phyloP scores from a whole-genome alignment of 35 echinoderm and acorn worm genomes.

The Chiridota heheva region DNA sequence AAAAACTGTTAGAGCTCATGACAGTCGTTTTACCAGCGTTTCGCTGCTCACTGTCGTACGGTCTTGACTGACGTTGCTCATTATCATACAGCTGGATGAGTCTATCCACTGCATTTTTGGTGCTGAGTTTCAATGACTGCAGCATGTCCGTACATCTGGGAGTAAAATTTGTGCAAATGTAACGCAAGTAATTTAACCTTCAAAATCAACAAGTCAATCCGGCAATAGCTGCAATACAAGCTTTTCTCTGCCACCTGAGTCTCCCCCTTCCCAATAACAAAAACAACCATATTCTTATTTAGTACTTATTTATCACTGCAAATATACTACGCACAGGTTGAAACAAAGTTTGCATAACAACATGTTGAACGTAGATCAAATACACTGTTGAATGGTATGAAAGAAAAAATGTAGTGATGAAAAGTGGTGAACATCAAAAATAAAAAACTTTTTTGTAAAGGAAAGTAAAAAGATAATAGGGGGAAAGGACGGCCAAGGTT shows the following conservation, averaged over 20 bases:
- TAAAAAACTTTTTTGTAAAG: too few species aligned
- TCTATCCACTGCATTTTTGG: slow-evolving; percentile 77
- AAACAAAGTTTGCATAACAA: too few species aligned
- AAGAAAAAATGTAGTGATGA: too few species aligned
- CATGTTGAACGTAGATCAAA: too few species aligned
- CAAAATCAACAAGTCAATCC: background rate
- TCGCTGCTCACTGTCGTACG: background rate
- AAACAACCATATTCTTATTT: too few species aligned
- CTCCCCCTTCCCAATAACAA: too few species aligned
- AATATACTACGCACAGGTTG: too few species aligned
- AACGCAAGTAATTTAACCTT: background rate
- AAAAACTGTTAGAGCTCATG: background rate
- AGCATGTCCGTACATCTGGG: slow-evolving; percentile 77
- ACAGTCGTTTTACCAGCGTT: background rate
- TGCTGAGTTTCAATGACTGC: slow-evolving; percentile 70
- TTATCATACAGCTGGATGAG: slow-evolving; percentile 70
- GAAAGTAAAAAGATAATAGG: too few species aligned
- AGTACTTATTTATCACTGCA: too few species aligned
- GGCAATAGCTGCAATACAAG: background rate
- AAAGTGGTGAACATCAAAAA: too few species aligned
- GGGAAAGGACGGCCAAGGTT: too few species aligned
- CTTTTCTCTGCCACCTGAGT: background rate
- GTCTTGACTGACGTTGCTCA: slow-evolving; percentile 40
- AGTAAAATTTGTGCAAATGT: background rate
- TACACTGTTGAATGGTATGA: too few species aligned